phyloP scores from a whole-genome alignment of 2,113 vertebrate genomes.

The Varanus komodoensis region DNA sequence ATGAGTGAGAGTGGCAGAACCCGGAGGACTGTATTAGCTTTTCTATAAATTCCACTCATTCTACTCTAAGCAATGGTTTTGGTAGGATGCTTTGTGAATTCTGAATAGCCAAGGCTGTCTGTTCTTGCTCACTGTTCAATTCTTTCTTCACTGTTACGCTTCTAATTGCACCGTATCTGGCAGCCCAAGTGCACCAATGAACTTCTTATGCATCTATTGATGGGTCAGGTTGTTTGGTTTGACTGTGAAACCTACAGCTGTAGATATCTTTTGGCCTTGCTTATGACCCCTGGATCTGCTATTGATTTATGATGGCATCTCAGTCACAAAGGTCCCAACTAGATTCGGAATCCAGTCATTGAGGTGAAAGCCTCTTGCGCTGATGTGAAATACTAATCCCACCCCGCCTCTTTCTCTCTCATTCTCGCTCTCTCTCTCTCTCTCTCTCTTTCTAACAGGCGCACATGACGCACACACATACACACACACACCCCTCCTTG shows the following conservation, averaged over 20 bases:
- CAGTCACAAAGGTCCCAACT: conserved; percentile 12
- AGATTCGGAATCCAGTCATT: conserved; percentile 18
- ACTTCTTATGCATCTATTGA: neutral
- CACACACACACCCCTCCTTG: neutral
- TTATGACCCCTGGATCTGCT: conserved; percentile 21
- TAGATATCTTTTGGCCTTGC: neutral
- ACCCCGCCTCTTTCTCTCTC: accelerated
- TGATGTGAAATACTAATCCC: neutral
- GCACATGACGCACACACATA: neutral
- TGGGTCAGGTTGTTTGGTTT: neutral
- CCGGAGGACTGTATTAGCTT: neutral
- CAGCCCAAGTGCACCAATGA: neutral
- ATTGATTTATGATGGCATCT: neutral
- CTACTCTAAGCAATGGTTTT: neutral
- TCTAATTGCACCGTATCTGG: neutral
- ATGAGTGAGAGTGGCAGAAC: neutral
- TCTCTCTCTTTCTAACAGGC: neutral
- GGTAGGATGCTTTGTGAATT: neutral
- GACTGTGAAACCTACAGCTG: conserved; percentile 14
- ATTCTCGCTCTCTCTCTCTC: neutral
- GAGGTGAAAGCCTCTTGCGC: conserved; percentile 18
- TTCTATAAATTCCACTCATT: neutral
- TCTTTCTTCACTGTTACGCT: neutral
- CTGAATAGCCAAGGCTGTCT: neutral
- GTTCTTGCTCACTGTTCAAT: neutral